Percentiles rank a stretch among this genome's conserved stretches.
These are phyloP conservation scores for Diorhabda carinulata DNA, from an alignment of 1,140 invertebrate genomes.

Conservation along the genomic window DNA sequence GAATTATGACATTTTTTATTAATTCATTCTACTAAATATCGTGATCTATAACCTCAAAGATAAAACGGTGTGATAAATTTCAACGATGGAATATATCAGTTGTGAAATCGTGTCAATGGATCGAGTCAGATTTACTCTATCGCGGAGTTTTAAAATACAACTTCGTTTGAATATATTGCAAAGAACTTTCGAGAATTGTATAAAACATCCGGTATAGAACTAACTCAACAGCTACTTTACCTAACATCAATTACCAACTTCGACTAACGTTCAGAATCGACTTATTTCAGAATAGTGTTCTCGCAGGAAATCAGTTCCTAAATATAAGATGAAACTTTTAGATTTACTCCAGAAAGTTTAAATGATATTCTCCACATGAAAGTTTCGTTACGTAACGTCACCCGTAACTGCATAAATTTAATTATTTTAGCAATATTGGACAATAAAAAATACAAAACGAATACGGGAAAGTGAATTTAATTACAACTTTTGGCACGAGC, in stretches of 20 bases:
- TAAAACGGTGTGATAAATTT: too few relatives aligned
- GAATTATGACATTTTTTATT: too few relatives aligned
- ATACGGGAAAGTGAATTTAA: too few relatives aligned
- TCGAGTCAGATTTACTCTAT: too few relatives aligned
- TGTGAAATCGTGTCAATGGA: too few relatives aligned
- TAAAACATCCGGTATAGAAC: not conserved
- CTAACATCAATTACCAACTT: constrained; percentile 18
- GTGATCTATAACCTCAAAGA: too few relatives aligned
- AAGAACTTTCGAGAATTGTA: not conserved
- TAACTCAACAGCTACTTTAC: constrained; percentile 14
- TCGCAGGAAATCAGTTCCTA: constrained; percentile 17
- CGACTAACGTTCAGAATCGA: constrained; percentile 8
- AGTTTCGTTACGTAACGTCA: not conserved
- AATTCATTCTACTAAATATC: too few relatives aligned
- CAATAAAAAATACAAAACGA: too few relatives aligned
- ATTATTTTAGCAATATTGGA: not conserved
- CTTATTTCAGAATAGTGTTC: constrained; percentile 16
- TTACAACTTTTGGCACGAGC: too few relatives aligned
- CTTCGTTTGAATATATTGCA: not conserved
- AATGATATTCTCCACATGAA: not conserved
- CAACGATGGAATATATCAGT: too few relatives aligned
- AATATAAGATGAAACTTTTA: constrained; percentile 10
- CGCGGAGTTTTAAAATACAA: too few relatives aligned
- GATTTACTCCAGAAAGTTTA: constrained; percentile 13
- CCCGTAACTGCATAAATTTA: not conserved